Conservation (phyloP, 2,797 vertebrate species). For the Smutsia temminckii region DNA sequence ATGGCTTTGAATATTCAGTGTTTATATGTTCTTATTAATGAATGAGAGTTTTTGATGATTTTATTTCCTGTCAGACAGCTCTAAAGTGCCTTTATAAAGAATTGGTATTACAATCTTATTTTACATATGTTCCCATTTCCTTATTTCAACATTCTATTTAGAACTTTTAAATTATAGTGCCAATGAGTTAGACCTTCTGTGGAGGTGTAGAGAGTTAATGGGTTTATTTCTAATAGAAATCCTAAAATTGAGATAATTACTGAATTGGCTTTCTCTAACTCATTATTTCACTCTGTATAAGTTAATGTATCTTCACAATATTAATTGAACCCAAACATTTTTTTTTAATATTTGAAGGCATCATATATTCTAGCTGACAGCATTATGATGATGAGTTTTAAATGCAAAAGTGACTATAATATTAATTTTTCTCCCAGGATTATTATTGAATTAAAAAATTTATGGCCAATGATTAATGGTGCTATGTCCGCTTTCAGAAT, state of each 20-base stretch:
- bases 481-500: conserved; percentile 72
- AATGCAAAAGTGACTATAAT: conserved; percentile 65
- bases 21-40: not conserved
- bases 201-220: not conserved
- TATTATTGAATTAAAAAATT: conserved; percentile 75
- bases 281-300: conserved; percentile 67
- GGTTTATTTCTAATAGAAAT: conserved; percentile 58
- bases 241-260: conserved; percentile 61
- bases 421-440: conserved; percentile 66
- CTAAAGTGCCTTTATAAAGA: not conserved
- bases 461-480: conserved; percentile 76
- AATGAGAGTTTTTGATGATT: not conserved
- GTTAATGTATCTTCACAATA: conserved; percentile 65
- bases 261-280: conserved; percentile 63
- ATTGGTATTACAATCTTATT: not conserved
- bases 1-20: not conserved
- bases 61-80: not conserved
- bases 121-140: not conserved
- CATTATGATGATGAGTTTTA: conserved; percentile 65
- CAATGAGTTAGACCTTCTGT: conserved; percentile 30
- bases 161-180: conserved; percentile 23
- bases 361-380: conserved; percentile 63
- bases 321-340: conserved; percentile 61
- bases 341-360: conserved; percentile 19
- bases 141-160: conserved; percentile 40